Evolutionary conservation across 2,888 invertebrate genomes (phyloP), one percentile per base, ranked within the genome.

Genomic region (Deilephila elpenor): DNA sequence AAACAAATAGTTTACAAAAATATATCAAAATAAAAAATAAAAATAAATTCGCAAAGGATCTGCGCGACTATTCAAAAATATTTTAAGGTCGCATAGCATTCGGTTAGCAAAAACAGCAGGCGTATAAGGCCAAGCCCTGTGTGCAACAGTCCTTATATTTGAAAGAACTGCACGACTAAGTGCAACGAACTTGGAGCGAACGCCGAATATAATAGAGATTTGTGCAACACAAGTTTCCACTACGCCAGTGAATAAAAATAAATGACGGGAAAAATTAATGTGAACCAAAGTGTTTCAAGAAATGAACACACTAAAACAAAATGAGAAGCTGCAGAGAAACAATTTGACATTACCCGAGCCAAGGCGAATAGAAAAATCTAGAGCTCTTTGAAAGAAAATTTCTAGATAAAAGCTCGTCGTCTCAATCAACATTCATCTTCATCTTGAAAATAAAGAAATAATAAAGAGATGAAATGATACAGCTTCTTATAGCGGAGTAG

Each of bases 231-330:
- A 67, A 25, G 1, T 67, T 25, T 44, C 67, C 67, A 51, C 67
- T 67, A 67, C 44, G 44, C 25, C 25, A 67, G 20, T 51, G 44
- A 67, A 67, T 67, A 67, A 67, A 67, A 67, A 67, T 51, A 67
- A 67, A 67, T 67, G 51, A 25, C 17, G 25, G 44, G 25, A 25
- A 67, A 67, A 67, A 67, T 67, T 67, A 67, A 51, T 25, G 17
- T 44, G 7, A 67, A 25, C 44, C 5, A 67, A 25, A 67, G 25
- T 51, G 44, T 67, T 67, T 51, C 44, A 17, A 67, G 67, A 67
- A 67, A 67, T 67, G 67, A 67, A 67, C 64, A 64, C 67, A 25
- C 17, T 17, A 44, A 34, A 32, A 34, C 37, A 44, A 60, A 71
- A 61, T 56, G 67, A 59, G n/a, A 71, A 59, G 59, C 72, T 67